phyloP scores from a whole-genome alignment of 2,113 vertebrate species.

The Pachycephala philippinensis region DNA sequence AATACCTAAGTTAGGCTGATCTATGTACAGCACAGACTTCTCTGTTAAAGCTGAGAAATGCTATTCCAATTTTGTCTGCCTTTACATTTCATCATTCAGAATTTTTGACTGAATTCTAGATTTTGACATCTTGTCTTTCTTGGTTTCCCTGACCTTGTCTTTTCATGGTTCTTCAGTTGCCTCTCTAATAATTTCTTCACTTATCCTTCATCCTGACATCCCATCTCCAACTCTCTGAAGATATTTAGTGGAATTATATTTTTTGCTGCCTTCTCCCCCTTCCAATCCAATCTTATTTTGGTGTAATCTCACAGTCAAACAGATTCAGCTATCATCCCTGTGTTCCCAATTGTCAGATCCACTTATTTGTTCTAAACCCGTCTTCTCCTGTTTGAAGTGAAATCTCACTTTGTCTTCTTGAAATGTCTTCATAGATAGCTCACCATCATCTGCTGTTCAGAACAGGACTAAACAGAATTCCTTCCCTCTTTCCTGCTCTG shows the following conservation, averaged over 20 bases:
- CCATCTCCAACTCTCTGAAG: neutral
- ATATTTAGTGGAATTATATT: neutral
- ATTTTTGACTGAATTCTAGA: neutral
- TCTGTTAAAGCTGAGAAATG: neutral
- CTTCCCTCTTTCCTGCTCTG: neutral
- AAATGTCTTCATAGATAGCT: neutral
- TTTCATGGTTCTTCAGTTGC: neutral
- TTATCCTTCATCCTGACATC: neutral
- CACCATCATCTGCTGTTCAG: neutral
- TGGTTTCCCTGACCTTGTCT: neutral
- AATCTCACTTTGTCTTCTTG: neutral
- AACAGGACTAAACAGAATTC: neutral
- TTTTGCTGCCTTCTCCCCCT: neutral
- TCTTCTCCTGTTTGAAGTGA: neutral
- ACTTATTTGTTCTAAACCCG: neutral
- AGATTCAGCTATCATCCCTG: neutral
- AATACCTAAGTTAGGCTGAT: neutral
- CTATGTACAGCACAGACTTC: neutral
- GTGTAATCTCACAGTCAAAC: neutral
- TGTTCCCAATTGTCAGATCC: neutral
- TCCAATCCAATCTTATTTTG: neutral
- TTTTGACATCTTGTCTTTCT: conserved; percentile 6
- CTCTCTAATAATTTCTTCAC: neutral
- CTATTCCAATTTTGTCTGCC: neutral
- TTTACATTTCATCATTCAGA: neutral